These are phyloP conservation scores for Sussaba pulchella DNA, from an alignment of 2,888 invertebrate species.

Conservation along the genomic window DNA sequence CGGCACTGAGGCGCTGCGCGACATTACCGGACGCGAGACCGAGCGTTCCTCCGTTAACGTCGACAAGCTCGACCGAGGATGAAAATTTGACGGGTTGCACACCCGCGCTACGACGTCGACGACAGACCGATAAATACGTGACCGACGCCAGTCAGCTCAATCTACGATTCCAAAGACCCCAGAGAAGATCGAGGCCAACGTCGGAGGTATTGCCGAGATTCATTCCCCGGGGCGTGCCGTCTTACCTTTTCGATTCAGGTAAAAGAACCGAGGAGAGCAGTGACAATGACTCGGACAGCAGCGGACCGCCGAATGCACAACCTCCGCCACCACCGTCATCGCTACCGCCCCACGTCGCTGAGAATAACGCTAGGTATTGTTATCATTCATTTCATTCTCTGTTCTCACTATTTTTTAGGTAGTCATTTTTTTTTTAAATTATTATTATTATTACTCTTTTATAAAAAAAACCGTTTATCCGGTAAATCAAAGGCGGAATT, in stretches of 20 bases:
- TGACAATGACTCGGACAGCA: constrained; percentile 82
- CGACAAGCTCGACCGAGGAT: constrained; percentile 81
- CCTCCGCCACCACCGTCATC: constrained; percentile 80
- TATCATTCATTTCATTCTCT: not conserved
- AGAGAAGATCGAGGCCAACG: constrained; percentile 76
- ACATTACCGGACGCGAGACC: constrained; percentile 84
- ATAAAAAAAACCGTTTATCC: too few species aligned
- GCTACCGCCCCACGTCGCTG: constrained; percentile 81
- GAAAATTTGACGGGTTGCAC: constrained; percentile 85
- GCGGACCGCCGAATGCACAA: constrained; percentile 75
- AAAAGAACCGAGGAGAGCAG: constrained; percentile 82
- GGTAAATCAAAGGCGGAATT: too few species aligned
- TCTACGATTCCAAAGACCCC: constrained; percentile 91
- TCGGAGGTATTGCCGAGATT: constrained; percentile 79
- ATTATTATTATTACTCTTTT: too few species aligned
- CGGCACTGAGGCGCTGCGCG: constrained; percentile 81
- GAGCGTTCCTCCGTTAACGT: constrained; percentile 76
- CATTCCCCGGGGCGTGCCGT: constrained; percentile 81
- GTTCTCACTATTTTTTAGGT: not conserved
- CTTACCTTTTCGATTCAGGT: constrained; percentile 79
- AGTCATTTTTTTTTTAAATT: not conserved
- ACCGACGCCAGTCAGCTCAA: constrained; percentile 93
- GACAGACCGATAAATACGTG: constrained; percentile 93
- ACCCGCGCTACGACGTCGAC: constrained; percentile 91
- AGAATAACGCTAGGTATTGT: constrained; percentile 82